A percentile compares a stretch with the other conserved stretches of the same genome.
phyloP scores from a whole-genome alignment of 2,888 invertebrate species.

The Erannis defoliaria region DNA sequence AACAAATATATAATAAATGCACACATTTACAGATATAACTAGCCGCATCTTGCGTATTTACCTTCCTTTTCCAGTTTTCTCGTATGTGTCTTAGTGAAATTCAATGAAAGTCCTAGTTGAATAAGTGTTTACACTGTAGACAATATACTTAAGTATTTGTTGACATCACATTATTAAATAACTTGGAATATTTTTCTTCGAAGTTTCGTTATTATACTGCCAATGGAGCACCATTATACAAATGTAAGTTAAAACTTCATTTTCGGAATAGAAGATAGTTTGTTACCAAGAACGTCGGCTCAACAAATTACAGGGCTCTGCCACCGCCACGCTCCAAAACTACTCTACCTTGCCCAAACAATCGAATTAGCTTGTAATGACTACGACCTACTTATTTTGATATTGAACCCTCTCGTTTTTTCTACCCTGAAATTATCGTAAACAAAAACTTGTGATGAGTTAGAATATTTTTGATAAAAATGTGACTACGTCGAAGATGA shows the following conservation, averaged over 20 bases:
- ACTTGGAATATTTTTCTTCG: neutral
- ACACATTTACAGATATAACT: no score
- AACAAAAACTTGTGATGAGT: slow-evolving; percentile 7
- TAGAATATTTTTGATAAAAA: neutral
- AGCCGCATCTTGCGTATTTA: no score
- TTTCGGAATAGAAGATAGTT: slow-evolving; percentile 52
- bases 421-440: slow-evolving; percentile 34
- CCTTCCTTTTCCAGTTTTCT: no score
- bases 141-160: no score
- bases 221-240: slow-evolving; percentile 9
- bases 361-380: slow-evolving; percentile 81
- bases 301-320: slow-evolving; percentile 77
- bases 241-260: slow-evolving; percentile 25
- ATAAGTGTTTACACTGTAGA: no score
- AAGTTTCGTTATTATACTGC: neutral
- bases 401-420: slow-evolving; percentile 40
- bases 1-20: no score
- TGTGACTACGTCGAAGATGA: no score
- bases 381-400: slow-evolving; percentile 51
- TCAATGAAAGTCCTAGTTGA: no score
- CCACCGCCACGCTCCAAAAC: slow-evolving; percentile 68
- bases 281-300: slow-evolving; percentile 67
- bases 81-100: no score
- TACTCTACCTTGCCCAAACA: slow-evolving; percentile 77
- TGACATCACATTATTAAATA: neutral